These are phyloP conservation scores for Sarcophaga subvicina DNA, from an alignment of 2,888 invertebrate genomes.

Conservation along the genomic window DNA sequence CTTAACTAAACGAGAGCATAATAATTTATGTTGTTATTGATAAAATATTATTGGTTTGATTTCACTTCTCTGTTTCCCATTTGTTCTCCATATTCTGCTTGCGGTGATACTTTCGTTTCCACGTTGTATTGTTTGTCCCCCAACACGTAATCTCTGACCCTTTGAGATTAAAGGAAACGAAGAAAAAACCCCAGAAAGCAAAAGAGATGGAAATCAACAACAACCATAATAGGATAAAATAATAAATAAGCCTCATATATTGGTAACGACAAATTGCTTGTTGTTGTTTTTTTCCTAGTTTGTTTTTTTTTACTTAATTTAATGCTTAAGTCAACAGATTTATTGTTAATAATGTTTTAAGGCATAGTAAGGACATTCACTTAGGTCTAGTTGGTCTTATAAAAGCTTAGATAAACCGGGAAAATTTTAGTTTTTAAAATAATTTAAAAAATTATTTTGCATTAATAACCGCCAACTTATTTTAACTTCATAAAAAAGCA, in stretches of 20 bases:
- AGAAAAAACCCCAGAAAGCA: background rate
- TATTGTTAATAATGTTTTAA: conserved; percentile 48
- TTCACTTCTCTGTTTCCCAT: background rate
- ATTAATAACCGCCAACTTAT: no score
- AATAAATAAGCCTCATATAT: conserved; percentile 59
- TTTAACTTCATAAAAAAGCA: no score
- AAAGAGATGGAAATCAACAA: conserved; percentile 10
- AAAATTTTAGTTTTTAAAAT: background rate
- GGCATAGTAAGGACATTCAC: conserved; percentile 2
- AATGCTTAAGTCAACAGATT: conserved; percentile 60
- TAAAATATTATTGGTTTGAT: conserved; percentile 49
- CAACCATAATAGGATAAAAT: conserved; percentile 52
- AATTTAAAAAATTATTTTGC: no score
- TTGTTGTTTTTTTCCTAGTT: no score
- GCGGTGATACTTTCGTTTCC: conserved; percentile 19
- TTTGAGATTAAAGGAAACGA: conserved; percentile 22
- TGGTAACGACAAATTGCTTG: conserved; percentile 63
- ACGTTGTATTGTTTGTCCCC: background rate
- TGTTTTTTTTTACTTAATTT: conserved; percentile 56
- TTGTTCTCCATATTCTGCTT: background rate
- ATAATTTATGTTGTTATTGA: conserved; percentile 57
- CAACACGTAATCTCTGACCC: conserved; percentile 34
- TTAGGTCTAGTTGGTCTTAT: background rate
- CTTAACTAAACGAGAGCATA: conserved; percentile 33
- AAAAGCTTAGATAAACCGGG: background rate